Percentiles rank a stretch among this genome's conserved stretches.
phyloP scores from a whole-genome alignment of 2,888 invertebrate species.

The Himalopsyche anomala region DNA sequence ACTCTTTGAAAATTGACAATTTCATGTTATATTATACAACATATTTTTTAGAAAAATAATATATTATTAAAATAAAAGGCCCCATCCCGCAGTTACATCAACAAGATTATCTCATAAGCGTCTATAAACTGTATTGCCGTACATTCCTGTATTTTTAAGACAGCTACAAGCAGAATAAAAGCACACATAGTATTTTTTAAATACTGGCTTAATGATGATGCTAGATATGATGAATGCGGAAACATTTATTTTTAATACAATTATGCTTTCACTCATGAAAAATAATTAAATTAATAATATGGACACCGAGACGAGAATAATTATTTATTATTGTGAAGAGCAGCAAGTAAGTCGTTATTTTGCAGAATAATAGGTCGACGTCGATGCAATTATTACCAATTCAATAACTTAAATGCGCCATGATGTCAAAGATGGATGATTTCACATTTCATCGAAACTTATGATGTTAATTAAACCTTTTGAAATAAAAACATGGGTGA shows the following conservation, averaged over 20 bases:
- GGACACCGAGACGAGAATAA: neutral
- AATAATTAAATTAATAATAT: slow-evolving; percentile 24
- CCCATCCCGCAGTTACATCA: neutral
- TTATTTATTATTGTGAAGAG: slow-evolving; percentile 8
- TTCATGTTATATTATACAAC: no score
- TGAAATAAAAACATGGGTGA: no score
- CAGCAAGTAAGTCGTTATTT: slow-evolving; percentile 4
- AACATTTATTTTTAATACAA: slow-evolving; percentile 6
- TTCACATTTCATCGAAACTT: no score
- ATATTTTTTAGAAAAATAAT: slow-evolving; percentile 20
- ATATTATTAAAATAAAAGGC: slow-evolving; percentile 1
- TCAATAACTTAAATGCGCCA: neutral
- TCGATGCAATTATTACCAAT: neutral
- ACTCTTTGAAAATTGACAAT: no score
- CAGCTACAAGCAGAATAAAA: neutral
- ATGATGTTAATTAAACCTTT: no score
- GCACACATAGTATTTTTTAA: neutral
- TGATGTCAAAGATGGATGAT: neutral
- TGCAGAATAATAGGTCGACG: neutral
- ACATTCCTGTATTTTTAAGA: neutral
- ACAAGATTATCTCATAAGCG: slow-evolving; percentile 9
- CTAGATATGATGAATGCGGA: slow-evolving; percentile 23
- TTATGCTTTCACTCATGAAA: slow-evolving; percentile 16
- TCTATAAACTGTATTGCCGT: neutral
- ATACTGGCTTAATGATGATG: slow-evolving; percentile 9